phyloP scores from a whole-genome alignment of 1,140 invertebrate species.

The Streblospio benedicti region DNA sequence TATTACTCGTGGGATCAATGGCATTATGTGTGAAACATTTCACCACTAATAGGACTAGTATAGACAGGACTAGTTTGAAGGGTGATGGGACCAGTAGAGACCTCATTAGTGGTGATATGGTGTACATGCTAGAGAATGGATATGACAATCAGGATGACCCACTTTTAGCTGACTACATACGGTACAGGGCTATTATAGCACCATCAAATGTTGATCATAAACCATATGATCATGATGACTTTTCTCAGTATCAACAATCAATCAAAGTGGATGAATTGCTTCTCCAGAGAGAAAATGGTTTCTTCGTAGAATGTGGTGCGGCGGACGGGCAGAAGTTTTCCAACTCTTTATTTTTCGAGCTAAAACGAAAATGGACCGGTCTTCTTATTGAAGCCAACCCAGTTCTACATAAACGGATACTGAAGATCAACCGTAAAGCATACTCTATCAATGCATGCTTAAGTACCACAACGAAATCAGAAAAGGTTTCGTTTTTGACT shows the following conservation, averaged over 20 bases:
- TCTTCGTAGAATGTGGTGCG: constrained; percentile 57
- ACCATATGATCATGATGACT: neutral
- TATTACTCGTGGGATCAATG: too few species aligned
- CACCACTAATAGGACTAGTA: too few species aligned
- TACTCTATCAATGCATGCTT: neutral
- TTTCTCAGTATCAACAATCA: constrained; percentile 4
- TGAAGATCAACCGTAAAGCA: constrained; percentile 27
- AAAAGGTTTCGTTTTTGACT: neutral
- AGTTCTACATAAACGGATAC: constrained; percentile 44
- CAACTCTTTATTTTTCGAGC: constrained; percentile 62
- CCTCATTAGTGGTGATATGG: too few species aligned
- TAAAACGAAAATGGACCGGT: constrained; percentile 63
- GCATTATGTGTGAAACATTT: too few species aligned
- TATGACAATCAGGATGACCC: constrained; percentile 3
- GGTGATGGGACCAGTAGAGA: too few species aligned
- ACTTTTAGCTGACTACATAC: too few species aligned
- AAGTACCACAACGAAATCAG: neutral
- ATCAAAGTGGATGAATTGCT: constrained; percentile 8
- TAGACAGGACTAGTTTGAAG: too few species aligned
- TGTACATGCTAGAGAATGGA: too few species aligned
- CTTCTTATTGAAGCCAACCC: constrained; percentile 67
- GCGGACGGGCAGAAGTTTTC: constrained; percentile 55
- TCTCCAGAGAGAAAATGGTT: constrained; percentile 29
- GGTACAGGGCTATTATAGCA: neutral
- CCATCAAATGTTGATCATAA: neutral